phyloP scores from a whole-genome alignment of 2,888 invertebrate species.

The Caenorhabditis parvicauda region DNA sequence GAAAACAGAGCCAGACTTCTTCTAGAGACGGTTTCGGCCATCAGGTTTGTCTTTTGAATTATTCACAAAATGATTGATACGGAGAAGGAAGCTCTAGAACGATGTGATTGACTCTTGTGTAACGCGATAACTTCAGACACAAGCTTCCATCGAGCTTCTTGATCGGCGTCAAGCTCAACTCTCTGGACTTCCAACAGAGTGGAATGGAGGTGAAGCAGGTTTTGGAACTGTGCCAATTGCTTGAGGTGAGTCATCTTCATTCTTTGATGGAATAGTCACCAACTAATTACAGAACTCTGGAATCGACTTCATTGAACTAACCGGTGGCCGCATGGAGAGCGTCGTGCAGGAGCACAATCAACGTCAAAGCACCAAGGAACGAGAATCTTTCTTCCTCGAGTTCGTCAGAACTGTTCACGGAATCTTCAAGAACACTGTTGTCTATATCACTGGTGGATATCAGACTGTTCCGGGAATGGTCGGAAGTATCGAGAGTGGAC shows the following conservation, averaged over 20 bases:
- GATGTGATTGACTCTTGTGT: too few relatives aligned
- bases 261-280: not conserved
- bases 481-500: slow-evolving; percentile 29
- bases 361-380: slow-evolving; percentile 16
- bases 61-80: not conserved
- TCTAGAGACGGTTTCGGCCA: slow-evolving; percentile 12
- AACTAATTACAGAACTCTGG: slow-evolving; percentile 1
- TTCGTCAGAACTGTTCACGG: slow-evolving; percentile 12
- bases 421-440: slow-evolving; percentile 8
- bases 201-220: slow-evolving; percentile 10
- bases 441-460: slow-evolving; percentile 51
- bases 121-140: too few relatives aligned
- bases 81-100: too few relatives aligned
- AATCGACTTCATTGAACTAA: slow-evolving; percentile 18
- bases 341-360: slow-evolving; percentile 13
- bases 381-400: slow-evolving; percentile 21
- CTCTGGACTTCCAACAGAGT: slow-evolving; percentile 22
- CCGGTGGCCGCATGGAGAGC: slow-evolving; percentile 23
- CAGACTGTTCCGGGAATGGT: slow-evolving; percentile 43
- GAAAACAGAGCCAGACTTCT: slow-evolving; percentile 19
- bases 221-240: slow-evolving; percentile 7
- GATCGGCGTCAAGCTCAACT: slow-evolving; percentile 21
- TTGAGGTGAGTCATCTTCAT: too few relatives aligned
- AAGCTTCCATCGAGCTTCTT: too few relatives aligned
- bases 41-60: slow-evolving; percentile 3